Evolutionary conservation across 2,888 invertebrate genomes (phyloP).

Genomic region (Cataglyphis rosenhaueri): DNA sequence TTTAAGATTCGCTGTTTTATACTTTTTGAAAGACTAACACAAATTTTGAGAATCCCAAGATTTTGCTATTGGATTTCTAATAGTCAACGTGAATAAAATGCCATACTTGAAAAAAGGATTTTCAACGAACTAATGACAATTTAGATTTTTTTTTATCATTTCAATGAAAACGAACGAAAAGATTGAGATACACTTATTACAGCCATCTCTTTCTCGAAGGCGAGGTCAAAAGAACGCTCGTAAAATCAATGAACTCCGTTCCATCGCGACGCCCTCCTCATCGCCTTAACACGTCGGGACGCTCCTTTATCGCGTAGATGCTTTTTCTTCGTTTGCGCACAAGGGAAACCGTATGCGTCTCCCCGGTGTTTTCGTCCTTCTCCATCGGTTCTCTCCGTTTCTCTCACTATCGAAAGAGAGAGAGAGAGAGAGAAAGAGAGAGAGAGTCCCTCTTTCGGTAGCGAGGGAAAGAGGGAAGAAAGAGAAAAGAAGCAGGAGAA

Average conservation of each 20-base stretch:
- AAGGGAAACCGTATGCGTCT: constrained; percentile 32
- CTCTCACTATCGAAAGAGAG: constrained; percentile 50
- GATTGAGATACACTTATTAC: constrained; percentile 62
- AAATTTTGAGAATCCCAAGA: background rate
- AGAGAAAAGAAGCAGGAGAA: constrained; percentile 35
- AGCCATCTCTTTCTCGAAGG: constrained; percentile 39
- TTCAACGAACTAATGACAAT: background rate
- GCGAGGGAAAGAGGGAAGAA: background rate
- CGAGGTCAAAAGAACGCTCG: constrained; percentile 63
- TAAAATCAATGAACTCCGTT: constrained; percentile 65
- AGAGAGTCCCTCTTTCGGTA: background rate
- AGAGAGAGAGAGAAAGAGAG: constrained; percentile 24
- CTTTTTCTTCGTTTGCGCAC: constrained; percentile 38
- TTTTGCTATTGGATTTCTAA: background rate
- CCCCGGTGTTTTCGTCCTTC: constrained; percentile 12
- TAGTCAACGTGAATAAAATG: background rate
- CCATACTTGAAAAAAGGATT: background rate
- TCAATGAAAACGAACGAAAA: background rate
- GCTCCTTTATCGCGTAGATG: constrained; percentile 68
- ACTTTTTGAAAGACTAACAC: background rate
- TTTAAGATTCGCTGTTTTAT: background rate
- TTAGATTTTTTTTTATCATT: background rate
- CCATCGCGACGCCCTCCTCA: constrained; percentile 34
- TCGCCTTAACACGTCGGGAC: constrained; percentile 63
- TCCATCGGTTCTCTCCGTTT: background rate